Conservation (phyloP, 2,113 vertebrate species). For the Mormyrus iriodes region DNA sequence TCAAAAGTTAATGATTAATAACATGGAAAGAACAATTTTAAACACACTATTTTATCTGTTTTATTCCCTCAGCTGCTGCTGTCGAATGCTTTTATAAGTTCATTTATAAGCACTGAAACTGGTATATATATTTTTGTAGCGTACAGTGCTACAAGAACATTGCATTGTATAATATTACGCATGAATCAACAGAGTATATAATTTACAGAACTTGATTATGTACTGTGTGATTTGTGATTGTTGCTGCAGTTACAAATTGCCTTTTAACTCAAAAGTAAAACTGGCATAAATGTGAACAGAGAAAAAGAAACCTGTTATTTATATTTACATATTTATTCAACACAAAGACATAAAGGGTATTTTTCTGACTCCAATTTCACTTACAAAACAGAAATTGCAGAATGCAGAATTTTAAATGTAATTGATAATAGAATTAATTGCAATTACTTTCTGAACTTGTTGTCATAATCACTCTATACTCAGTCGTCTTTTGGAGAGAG, state of each 20-base stretch:
- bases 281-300: background rate
- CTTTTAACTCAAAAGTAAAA: background rate
- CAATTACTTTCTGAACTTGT: background rate
- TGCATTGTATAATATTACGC: background rate
- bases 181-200: background rate
- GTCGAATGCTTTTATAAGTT: background rate
- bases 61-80: background rate
- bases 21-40: background rate
- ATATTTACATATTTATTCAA: background rate
- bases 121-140: background rate
- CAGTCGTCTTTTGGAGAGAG: background rate
- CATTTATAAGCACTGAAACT: background rate
- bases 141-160: background rate
- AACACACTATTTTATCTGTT: background rate
- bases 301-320: background rate
- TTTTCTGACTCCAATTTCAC: background rate
- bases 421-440: background rate
- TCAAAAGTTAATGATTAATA: slow-evolving; percentile 8
- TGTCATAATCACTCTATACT: background rate
- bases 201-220: background rate
- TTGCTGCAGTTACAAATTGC: background rate
- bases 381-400: background rate
- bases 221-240: background rate
- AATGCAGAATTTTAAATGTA: background rate
- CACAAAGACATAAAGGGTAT: background rate